A percentile compares a stretch with the other conserved stretches of the same genome.
phyloP scores from a whole-genome alignment of 2,797 vertebrate species.

The Rhinatrema bivittatum region DNA sequence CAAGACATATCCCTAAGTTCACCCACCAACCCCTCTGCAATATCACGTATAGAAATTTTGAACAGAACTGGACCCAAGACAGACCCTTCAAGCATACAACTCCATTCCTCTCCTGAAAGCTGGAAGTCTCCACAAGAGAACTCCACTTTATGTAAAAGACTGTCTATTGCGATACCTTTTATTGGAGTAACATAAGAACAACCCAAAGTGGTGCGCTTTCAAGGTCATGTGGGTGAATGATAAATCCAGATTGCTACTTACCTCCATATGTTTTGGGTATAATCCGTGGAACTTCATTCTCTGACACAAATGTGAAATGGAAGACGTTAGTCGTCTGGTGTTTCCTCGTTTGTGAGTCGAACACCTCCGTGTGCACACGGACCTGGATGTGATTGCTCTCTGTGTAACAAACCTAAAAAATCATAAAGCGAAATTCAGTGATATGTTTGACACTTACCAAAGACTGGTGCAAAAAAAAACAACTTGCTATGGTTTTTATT shows the following conservation, averaged over 20 bases:
- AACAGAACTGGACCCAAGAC: too few relatives aligned
- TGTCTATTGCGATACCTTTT: too few relatives aligned
- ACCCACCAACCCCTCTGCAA: too few relatives aligned
- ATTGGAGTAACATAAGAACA: too few relatives aligned
- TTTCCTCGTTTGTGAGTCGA: constrained; percentile 71
- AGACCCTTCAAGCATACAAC: too few relatives aligned
- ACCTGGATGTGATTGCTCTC: constrained; percentile 81
- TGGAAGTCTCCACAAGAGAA: too few relatives aligned
- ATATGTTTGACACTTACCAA: not conserved
- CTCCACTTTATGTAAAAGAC: too few relatives aligned
- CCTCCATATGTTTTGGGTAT: constrained; percentile 75
- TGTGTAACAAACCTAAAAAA: constrained; percentile 84
- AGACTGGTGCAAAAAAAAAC: too few relatives aligned
- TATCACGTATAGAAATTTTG: too few relatives aligned
- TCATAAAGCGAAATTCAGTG: not conserved
- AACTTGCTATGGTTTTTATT: too few relatives aligned
- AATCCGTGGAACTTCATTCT: constrained; percentile 70
- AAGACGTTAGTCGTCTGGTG: constrained; percentile 92
- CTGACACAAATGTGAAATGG: constrained; percentile 84
- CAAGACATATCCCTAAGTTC: too few relatives aligned
- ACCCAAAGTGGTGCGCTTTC: not conserved
- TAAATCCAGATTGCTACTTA: constrained; percentile 17
- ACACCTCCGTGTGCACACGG: constrained; percentile 90
- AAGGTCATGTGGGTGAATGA: not conserved
- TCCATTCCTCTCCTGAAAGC: too few relatives aligned